A percentile compares a stretch with the other conserved stretches of the same genome.
These are phyloP conservation scores for Nothoprocta pentlandii DNA, from an alignment of 2,113 vertebrate genomes.

Conservation along the genomic window DNA sequence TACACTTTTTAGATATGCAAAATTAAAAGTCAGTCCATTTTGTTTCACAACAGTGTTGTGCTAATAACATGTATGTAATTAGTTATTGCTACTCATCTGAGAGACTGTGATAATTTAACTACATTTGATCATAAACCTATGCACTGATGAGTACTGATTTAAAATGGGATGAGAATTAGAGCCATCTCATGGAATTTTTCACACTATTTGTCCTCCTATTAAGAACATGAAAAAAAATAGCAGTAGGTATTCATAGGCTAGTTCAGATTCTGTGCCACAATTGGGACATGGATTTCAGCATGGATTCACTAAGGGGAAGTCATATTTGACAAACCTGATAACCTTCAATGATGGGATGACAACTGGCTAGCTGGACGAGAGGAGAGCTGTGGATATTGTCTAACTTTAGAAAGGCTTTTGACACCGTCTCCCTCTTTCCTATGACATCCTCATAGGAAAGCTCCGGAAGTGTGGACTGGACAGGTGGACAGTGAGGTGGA, in stretches of 20 bases:
- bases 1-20: not conserved
- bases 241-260: not conserved
- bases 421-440: no score
- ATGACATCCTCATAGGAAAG: no score
- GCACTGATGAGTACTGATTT: not conserved
- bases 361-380: no score
- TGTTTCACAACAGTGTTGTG: not conserved
- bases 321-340: no score
- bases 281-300: not conserved
- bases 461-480: no score
- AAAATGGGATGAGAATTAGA: not conserved
- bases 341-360: no score
- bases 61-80: not conserved
- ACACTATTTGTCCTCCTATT: not conserved
- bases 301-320: no score
- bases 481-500: no score
- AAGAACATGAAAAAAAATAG: not conserved
- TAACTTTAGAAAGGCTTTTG: no score
- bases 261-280: not conserved
- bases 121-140: not conserved
- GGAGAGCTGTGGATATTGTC: no score
- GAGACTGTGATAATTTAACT: not conserved
- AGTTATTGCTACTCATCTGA: not conserved
- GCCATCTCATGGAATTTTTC: not conserved
- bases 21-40: not conserved